Evolutionary conservation across 2,797 vertebrate species (phyloP).

Genomic region (Cynopterus sphinx): DNA sequence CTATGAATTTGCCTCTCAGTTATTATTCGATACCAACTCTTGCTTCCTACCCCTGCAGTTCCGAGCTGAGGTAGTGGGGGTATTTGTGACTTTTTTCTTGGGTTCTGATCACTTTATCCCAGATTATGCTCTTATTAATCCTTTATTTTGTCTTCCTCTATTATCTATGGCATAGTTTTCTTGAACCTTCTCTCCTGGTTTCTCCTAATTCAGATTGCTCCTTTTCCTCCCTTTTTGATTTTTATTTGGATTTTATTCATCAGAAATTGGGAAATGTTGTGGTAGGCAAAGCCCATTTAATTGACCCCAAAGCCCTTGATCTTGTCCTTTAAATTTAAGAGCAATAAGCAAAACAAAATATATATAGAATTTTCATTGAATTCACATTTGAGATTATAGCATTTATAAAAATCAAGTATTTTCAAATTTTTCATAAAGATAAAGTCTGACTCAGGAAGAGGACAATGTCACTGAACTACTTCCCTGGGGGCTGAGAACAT

Average conservation of each 20-base stretch:
- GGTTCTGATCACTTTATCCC: neutral
- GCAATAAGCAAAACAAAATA: neutral
- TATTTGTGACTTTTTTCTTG: neutral
- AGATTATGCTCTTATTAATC: neutral
- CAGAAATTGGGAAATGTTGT: neutral
- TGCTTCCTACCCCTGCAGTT: neutral
- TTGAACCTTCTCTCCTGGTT: neutral
- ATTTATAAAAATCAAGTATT: conserved; percentile 1
- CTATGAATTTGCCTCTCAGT: neutral
- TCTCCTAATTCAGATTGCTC: neutral
- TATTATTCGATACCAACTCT: neutral
- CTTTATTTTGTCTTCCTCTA: conserved; percentile 16
- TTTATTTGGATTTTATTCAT: conserved; percentile 40
- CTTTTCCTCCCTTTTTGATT: neutral
- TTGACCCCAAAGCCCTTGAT: neutral
- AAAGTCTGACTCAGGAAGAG: neutral
- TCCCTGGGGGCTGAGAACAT: neutral
- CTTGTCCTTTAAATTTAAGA: conserved; percentile 13
- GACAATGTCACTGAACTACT: neutral
- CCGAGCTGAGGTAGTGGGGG: neutral
- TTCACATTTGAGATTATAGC: neutral
- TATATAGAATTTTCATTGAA: neutral
- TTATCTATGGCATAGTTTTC: neutral
- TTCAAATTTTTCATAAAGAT: neutral
- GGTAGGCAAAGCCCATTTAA: neutral